Evolutionary conservation across 2,113 vertebrate genomes (phyloP).

Genomic region (Paradoxurus hermaphroditus): DNA sequence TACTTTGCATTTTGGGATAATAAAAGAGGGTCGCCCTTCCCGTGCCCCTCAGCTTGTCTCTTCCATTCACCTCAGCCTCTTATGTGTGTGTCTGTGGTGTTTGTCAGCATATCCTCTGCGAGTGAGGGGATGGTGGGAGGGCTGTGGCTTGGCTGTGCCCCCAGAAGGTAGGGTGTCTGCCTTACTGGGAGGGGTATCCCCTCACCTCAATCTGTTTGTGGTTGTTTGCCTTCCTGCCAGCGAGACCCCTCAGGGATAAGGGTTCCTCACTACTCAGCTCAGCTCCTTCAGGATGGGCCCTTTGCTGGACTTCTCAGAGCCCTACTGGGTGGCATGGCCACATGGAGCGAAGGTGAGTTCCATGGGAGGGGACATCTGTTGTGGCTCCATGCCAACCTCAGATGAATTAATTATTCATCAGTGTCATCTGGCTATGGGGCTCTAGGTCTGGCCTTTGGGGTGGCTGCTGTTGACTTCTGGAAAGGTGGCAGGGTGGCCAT

Average conservation of each 20-base stretch:
- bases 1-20: constrained; percentile 90
- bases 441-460: background rate
- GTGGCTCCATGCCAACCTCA: background rate
- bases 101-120: background rate
- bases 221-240: background rate
- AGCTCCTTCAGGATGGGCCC: background rate
- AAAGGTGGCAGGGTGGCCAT: background rate
- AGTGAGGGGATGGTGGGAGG: background rate
- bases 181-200: background rate
- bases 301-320: background rate
- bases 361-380: background rate
- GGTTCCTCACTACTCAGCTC: background rate
- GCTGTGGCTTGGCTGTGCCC: background rate
- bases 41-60: background rate
- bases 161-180: background rate
- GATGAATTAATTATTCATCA: background rate
- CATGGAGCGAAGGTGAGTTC: background rate
- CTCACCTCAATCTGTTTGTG: background rate
- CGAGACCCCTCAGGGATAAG: background rate
- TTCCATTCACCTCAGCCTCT: background rate
- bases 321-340: background rate
- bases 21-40: constrained; percentile 62
- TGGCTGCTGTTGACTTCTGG: background rate
- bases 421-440: background rate
- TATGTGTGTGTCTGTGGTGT: background rate